A percentile compares a stretch with the other conserved stretches of the same genome.
Conservation (phyloP, 2,888 invertebrate species). For the Drosophila kuntzei region DNA sequence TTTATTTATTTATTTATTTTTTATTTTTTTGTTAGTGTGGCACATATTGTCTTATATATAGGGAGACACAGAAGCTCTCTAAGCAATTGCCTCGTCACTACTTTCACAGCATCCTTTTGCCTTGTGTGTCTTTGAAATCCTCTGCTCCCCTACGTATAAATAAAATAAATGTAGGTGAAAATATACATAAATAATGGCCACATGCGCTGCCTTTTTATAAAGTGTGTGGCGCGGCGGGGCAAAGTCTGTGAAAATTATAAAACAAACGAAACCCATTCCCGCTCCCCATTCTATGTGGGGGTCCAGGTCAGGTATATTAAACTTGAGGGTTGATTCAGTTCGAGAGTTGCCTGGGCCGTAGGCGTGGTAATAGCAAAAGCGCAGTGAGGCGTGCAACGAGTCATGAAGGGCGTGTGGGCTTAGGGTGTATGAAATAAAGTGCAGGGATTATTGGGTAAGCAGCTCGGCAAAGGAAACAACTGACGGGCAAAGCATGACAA, state of each 20-base stretch:
- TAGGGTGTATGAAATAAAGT: constrained; percentile 5
- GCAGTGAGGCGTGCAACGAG: constrained; percentile 57
- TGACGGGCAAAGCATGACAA: constrained; percentile 37
- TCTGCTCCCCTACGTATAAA: constrained; percentile 46
- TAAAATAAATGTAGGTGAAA: constrained; percentile 79
- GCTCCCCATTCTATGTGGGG: background rate
- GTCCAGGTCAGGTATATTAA: constrained; percentile 23
- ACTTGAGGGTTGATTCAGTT: constrained; percentile 39
- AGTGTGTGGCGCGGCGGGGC: constrained; percentile 42
- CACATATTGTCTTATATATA: constrained; percentile 23
- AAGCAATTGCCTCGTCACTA: constrained; percentile 48
- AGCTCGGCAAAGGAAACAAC: constrained; percentile 24
- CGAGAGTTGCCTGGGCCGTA: constrained; percentile 32
- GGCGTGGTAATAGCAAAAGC: constrained; percentile 53
- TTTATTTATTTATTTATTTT: constrained; percentile 2
- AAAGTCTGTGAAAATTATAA: constrained; percentile 70
- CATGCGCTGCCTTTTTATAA: constrained; percentile 69
- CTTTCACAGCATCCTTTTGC: constrained; percentile 44
- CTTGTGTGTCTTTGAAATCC: constrained; percentile 16
- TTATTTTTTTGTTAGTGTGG: constrained; percentile 12
- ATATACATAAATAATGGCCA: constrained; percentile 77
- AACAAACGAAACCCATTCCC: constrained; percentile 46
- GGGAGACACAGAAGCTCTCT: constrained; percentile 38
- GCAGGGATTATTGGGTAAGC: constrained; percentile 21
- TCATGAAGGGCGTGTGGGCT: constrained; percentile 28